Evolutionary conservation across 2,888 invertebrate genomes (phyloP).

Genomic region (Ormyrus nitidulus): DNA sequence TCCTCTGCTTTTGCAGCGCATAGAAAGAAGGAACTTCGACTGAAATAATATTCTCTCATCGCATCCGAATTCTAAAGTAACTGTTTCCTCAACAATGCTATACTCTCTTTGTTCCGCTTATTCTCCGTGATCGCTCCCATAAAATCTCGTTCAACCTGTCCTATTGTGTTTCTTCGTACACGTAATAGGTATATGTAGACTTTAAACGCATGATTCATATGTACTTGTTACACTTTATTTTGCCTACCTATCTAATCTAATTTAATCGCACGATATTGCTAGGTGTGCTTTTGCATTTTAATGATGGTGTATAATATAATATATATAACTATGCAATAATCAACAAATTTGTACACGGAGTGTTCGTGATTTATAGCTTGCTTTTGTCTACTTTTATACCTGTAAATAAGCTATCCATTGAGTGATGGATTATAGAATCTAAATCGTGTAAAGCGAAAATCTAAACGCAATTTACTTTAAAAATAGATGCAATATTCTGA

Average conservation of each 20-base stretch:
- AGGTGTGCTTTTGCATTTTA: slow-evolving; percentile 46
- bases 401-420: too few species aligned
- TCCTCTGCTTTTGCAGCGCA: background rate
- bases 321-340: slow-evolving; percentile 65
- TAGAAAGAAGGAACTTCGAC: slow-evolving; percentile 45
- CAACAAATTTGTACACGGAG: slow-evolving; percentile 62
- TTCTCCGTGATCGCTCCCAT: background rate
- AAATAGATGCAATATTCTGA: too few species aligned
- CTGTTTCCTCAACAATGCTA: slow-evolving; percentile 37
- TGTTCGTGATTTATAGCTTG: slow-evolving; percentile 25
- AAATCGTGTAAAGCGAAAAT: too few species aligned
- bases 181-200: slow-evolving; percentile 45
- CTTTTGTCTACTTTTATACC: background rate
- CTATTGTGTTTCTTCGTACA: slow-evolving; percentile 33
- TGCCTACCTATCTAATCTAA: slow-evolving; percentile 48
- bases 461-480: too few species aligned
- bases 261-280: slow-evolving; percentile 43
- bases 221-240: slow-evolving; percentile 35
- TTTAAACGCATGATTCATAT: slow-evolving; percentile 36
- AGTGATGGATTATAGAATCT: too few species aligned
- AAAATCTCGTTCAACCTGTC: slow-evolving; percentile 20
- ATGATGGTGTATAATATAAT: slow-evolving; percentile 58
- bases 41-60: slow-evolving; percentile 19
- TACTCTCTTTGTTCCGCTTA: background rate
- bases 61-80: slow-evolving; percentile 30